Base-by-base conservation (phyloP, 1,140 invertebrate genomes). In the Epicauta chinensis region DNA sequence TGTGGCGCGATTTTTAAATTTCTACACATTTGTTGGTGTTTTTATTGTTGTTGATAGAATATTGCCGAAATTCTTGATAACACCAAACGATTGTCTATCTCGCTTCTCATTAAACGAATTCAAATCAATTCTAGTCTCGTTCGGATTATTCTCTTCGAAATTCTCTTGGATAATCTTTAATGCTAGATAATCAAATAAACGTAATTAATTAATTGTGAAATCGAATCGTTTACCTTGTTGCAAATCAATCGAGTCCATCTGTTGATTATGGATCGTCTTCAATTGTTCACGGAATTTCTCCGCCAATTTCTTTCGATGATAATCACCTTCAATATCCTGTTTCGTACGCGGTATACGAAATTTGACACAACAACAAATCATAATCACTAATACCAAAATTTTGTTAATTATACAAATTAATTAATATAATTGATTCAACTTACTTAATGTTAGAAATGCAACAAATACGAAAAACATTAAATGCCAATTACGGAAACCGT, bases 301-400 rank as follows among this genome's bases (percentile, higher is more conserved):
- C 0, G 90, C 84, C 16, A 95, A 81, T 67, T 86, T 85, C 60
- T 88, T 84, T 3, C 91, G 75, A 55, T 89, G 80, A 69, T 88
- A 91, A 72, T 95, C 89, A 0, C 88, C 90, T 68, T 94, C 90
- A 41, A 95, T 94, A 70, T 94, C 89, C 70, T 94, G 91, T 66
- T 93, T 94, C 0, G 91, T 94, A 16, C 91, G 77, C 2, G 91
- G 91, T 58, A 95, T 86, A 17, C 91, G 80, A 64, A 92, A 90
- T 47, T 85, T 82, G 40, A 91, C 78, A 60, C 91, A 91, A 63
- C 91, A 93, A 63, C 90, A 93, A 39, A 93, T 66, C 55, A 89
- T 80, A 47, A 93, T 82, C 39, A 86, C 81, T 82, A 37, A 0
- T n/a, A n/a, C n/a, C n/a, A n/a, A n/a, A n/a, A n/a, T n/a, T n/a